Evolutionary conservation across 2,113 vertebrate genomes (phyloP).

Genomic region (Sylvietta virens): DNA sequence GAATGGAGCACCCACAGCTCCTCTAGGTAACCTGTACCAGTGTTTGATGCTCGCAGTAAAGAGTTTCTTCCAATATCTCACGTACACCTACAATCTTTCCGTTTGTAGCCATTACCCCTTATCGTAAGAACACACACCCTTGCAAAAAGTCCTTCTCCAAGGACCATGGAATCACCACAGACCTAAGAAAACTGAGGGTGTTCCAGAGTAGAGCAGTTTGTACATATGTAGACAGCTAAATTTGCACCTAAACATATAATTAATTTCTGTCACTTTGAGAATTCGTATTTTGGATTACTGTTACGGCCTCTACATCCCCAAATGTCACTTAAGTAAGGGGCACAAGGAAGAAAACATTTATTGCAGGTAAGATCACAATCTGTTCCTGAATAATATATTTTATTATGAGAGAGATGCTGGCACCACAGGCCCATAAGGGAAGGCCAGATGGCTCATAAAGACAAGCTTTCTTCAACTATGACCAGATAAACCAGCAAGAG

Average conservation of each 20-base stretch:
- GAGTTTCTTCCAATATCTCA: not conserved
- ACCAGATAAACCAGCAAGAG: not conserved
- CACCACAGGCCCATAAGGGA: not conserved
- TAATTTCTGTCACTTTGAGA: not conserved
- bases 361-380: not conserved
- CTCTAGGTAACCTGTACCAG: not conserved
- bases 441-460: not conserved
- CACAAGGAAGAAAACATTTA: not conserved
- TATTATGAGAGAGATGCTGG: not conserved
- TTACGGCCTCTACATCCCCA: not conserved
- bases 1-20: not conserved
- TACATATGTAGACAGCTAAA: not conserved
- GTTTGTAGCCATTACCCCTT: not conserved
- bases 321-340: not conserved
- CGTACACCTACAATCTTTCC: not conserved
- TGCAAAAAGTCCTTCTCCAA: not conserved
- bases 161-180: not conserved
- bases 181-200: not conserved
- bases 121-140: not conserved
- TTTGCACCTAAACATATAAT: not conserved
- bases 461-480: not conserved
- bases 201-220: not conserved
- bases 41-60: not conserved
- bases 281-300: not conserved
- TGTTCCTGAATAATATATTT: not conserved